Evolutionary conservation across 2,888 invertebrate genomes (phyloP), one percentile per base, ranked within the genome.

Genomic region (Nomada flava): DNA sequence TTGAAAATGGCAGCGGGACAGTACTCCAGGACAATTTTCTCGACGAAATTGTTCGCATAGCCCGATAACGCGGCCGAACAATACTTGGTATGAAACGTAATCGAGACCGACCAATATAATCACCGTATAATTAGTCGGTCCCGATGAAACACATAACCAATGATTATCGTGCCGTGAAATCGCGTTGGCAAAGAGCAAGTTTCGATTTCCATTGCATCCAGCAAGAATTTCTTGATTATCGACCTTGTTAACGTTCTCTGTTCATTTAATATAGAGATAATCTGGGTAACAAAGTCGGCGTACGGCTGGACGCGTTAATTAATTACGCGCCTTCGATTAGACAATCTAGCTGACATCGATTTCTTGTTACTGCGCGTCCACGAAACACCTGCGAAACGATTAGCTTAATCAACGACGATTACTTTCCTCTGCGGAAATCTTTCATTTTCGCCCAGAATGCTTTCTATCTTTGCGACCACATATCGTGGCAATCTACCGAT

Each of bases 311-410:
- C 79, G 55, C 80, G 71, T 79, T 79, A 79, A 79, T 79, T 79
- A 79, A 65, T 79, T 71, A 55, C 79, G 80, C 53, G 80, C 53
- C 55, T 57, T 44, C 63, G 80, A 67, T 80, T 72, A 79, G 67
- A 53, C n/a, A 18, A 20, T 20, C 53, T 7, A 53, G 15, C 53
- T 53, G 53, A 10, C 53, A 29, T 29, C 29, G 29, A 7, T 29
- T 29, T 29, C 29, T 29, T 5, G 36, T 36, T 36, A 7, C 5
- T 36, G 36, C 36, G 36, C 36, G 36, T 36, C 18, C 50, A 10
- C 68, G 76, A 26, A 79, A 79, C 69, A 71, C 52, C 59, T 70
- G 79, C 20, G 55, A 78, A 59, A 36, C 79, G 79, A 79, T 79
- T 65, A 60, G 23, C 29, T 59, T 36, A 65, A 77, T 79, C 78